Conservation (phyloP, 2,113 vertebrate genomes). For the Meriones unguiculatus region DNA sequence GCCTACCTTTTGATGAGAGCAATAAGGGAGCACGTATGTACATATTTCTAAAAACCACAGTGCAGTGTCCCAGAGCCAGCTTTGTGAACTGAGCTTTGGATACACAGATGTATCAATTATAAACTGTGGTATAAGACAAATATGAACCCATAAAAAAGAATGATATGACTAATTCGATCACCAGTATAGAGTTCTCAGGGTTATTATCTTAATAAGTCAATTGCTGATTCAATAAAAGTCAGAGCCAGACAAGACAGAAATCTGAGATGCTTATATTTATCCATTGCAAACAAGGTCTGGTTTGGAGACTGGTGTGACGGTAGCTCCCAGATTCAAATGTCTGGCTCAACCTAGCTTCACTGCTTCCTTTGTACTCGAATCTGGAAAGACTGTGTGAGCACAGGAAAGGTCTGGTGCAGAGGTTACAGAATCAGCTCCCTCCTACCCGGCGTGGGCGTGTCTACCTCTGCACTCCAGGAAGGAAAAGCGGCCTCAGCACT, state of each 20-base stretch:
- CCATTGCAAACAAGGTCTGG: constrained; percentile 25
- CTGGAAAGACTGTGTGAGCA: neutral
- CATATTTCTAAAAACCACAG: neutral
- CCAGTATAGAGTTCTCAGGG: neutral
- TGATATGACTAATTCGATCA: neutral
- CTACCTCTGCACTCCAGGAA: neutral
- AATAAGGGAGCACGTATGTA: neutral
- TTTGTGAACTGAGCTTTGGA: neutral
- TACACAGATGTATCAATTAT: neutral
- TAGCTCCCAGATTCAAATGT: neutral
- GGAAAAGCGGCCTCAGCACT: neutral
- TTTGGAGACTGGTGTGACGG: neutral
- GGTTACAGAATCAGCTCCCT: neutral
- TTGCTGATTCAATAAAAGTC: constrained; percentile 27
- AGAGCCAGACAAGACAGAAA: constrained; percentile 13
- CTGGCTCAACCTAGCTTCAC: neutral
- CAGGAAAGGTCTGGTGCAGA: neutral
- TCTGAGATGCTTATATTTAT: constrained; percentile 6
- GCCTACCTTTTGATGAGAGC: neutral
- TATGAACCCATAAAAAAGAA: neutral
- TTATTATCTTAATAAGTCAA: constrained; percentile 38
- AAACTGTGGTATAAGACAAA: neutral
- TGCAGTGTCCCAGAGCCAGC: neutral
- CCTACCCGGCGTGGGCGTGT: constrained; percentile 2
- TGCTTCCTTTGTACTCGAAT: neutral